These are phyloP conservation scores for Myocastor coypus DNA, from an alignment of 2,113 vertebrate species.

Conservation along the genomic window DNA sequence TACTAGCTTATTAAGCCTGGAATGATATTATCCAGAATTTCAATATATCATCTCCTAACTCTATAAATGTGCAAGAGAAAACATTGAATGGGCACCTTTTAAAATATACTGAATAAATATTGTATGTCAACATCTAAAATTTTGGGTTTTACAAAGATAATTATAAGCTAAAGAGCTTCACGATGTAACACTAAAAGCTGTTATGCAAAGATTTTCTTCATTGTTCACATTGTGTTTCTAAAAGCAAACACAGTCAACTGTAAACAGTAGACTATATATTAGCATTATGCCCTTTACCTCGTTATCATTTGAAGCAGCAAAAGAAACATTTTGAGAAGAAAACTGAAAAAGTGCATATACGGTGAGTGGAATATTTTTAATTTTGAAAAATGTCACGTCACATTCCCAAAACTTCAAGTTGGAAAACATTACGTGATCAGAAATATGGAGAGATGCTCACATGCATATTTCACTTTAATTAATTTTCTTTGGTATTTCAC, in stretches of 20 bases:
- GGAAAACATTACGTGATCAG: background rate
- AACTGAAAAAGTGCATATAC: background rate
- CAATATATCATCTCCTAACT: background rate
- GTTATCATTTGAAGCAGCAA: background rate
- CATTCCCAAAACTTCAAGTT: background rate
- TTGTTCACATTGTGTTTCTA: background rate
- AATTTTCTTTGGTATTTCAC: background rate
- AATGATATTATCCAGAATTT: background rate
- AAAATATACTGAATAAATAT: background rate
- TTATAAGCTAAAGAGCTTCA: background rate
- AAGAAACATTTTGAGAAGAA: constrained; percentile 5
- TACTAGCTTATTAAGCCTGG: background rate
- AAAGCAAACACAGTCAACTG: background rate
- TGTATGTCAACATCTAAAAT: background rate
- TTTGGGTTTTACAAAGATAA: background rate
- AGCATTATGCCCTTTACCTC: background rate
- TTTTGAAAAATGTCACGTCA: background rate
- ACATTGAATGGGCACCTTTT: background rate
- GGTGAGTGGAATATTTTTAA: background rate
- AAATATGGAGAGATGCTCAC: background rate
- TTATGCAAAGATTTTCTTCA: background rate
- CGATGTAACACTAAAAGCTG: background rate
- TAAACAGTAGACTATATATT: background rate
- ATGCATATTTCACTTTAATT: background rate
- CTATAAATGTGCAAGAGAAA: background rate